Conservation (phyloP, 2,797 vertebrate genomes). For the Neosalanx taihuensis region DNA sequence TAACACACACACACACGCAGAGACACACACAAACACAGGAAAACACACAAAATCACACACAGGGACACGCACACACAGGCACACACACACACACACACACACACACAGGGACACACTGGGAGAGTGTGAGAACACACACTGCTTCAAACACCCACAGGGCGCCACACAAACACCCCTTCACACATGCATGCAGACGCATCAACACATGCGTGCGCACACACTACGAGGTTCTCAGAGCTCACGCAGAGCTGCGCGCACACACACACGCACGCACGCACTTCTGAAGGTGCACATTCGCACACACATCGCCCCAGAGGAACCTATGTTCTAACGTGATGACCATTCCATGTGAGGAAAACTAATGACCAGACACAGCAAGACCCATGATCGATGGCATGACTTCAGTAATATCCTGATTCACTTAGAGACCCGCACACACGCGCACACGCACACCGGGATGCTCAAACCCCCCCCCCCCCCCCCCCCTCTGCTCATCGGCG, state of each 20-base stretch:
- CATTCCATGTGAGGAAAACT: slow-evolving; percentile 49
- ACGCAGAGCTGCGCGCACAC: background rate
- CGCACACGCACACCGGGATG: background rate
- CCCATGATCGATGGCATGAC: slow-evolving; percentile 46
- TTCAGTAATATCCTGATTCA: slow-evolving; percentile 57
- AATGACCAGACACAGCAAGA: slow-evolving; percentile 50
- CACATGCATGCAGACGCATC: no score
- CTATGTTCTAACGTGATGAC: slow-evolving; percentile 32
- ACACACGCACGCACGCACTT: slow-evolving; percentile 10
- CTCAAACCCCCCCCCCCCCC: background rate
- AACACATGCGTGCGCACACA: no score
- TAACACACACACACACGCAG: no score
- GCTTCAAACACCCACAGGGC: no score
- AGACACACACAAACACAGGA: no score
- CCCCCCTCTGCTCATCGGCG: background rate
- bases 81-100: background rate
- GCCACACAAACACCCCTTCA: no score
- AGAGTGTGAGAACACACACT: no score
- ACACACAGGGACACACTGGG: background rate
- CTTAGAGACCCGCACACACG: slow-evolving; percentile 11
- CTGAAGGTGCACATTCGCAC: slow-evolving; percentile 11
- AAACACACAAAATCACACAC: background rate
- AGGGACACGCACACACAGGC: background rate
- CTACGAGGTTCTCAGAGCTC: no score
- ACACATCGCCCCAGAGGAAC: slow-evolving; percentile 16